Percentiles rank a stretch among this genome's conserved stretches.
Conservation (phyloP, 2,888 invertebrate species). For the Conus canariensis region DNA sequence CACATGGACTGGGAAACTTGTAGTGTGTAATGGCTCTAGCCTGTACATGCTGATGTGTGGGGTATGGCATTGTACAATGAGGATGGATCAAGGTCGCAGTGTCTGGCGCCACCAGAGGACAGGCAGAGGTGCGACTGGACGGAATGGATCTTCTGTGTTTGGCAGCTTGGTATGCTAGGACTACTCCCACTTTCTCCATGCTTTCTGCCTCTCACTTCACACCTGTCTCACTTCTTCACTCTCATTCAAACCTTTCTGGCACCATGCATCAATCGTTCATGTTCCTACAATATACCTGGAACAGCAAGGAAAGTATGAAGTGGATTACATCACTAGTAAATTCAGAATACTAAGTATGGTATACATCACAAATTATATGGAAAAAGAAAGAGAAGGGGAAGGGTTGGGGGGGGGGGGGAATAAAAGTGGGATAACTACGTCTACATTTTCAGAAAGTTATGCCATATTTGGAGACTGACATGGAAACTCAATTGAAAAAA, state of each 20-base stretch:
- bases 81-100: not conserved
- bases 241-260: no score
- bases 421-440: not conserved
- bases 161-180: slow-evolving; percentile 8
- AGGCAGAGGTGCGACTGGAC: not conserved
- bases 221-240: not conserved
- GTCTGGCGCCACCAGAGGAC: not conserved
- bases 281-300: no score
- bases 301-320: no score
- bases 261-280: no score
- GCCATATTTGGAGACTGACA: no score
- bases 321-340: no score
- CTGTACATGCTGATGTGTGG: not conserved
- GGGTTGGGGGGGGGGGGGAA: not conserved
- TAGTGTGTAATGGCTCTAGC: not conserved
- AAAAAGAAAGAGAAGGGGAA: not conserved
- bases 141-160: not conserved
- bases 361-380: not conserved
- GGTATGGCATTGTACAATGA: not conserved
- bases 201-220: not conserved
- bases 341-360: not conserved
- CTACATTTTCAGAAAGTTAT: no score
- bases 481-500: no score
- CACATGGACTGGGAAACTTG: no score
- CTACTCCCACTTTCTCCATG: not conserved